Base-by-base conservation (phyloP, 1,140 invertebrate species). In the Sitodiplosis mosellana region DNA sequence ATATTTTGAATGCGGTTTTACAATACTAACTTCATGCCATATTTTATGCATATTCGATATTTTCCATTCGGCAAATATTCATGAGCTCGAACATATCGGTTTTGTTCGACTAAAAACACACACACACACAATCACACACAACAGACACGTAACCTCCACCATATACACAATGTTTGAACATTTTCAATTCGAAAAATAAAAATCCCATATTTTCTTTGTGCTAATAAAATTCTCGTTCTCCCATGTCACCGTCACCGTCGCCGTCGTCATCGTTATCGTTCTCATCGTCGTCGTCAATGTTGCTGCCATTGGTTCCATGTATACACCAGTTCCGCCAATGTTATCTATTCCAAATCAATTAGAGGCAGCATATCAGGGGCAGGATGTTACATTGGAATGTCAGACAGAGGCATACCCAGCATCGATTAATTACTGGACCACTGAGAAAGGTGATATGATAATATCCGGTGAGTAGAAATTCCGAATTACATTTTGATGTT, bases 361-460 rank as follows among this genome's bases (percentile, higher is more conserved):
- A 58, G 83, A 86, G 63, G 83, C 77, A 19, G 83, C 83, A 47
- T 82, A 85, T 59, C 63, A 85, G 46, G 83, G 83, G 11, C 82
- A 87, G 64, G 80, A 87, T 64, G 81, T 87, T 6, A 75, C 76
- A 12, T 65, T 88, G 18, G 83, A 87, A 63, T 91, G 87, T 63
- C 80, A 86, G 57, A 87, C 84, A 0, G 86, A 91, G 67, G 86
- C 86, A 42, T 87, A 84, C 66, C 86, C 87, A 11, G 79, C 80
- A 47, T 88, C 86, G 8, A 87, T 88, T 57, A 88, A 87, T 67
- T 87, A 87, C 55, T 87, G 84, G 84, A 87, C 82, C 5, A 87
- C 80, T 1, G 82, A 87, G 55, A 70, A 76, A 34, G 83, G 83
- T 38, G 82, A 86, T 56, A 87, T 88, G 84, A 87, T 88, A 54